phyloP scores from a whole-genome alignment of 2,113 vertebrate species.

The Synodontis membranacea region DNA sequence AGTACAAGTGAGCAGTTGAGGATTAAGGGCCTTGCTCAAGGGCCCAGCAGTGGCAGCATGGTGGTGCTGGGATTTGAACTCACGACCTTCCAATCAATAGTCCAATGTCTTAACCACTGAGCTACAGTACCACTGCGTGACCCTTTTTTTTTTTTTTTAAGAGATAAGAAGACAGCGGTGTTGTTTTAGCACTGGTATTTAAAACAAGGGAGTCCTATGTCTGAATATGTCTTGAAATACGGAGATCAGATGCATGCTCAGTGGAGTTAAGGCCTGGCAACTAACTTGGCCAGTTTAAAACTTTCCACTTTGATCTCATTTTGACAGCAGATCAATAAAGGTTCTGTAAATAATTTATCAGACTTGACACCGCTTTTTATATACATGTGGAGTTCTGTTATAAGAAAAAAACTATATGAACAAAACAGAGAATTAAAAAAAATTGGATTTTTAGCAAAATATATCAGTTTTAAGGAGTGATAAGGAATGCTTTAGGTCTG shows the following conservation, averaged over 20 bases:
- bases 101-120: too few species aligned
- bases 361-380: not conserved
- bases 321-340: not conserved
- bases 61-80: too few species aligned
- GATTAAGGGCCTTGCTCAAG: too few species aligned
- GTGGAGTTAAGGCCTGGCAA: not conserved
- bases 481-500: not conserved
- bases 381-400: not conserved
- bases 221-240: too few species aligned
- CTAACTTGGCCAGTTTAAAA: not conserved
- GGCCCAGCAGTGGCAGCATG: too few species aligned
- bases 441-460: not conserved
- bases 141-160: too few species aligned
- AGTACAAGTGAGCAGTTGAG: too few species aligned
- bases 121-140: too few species aligned
- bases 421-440: not conserved
- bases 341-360: not conserved
- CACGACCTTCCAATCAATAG: too few species aligned
- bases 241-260: not conserved
- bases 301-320: not conserved
- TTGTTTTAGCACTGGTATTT: too few species aligned
- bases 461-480: not conserved
- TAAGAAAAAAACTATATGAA: not conserved
- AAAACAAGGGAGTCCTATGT: too few species aligned
- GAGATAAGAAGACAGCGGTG: too few species aligned